Conservation (phyloP, 1,140 invertebrate genomes). For the Drosophila kohkoa region DNA sequence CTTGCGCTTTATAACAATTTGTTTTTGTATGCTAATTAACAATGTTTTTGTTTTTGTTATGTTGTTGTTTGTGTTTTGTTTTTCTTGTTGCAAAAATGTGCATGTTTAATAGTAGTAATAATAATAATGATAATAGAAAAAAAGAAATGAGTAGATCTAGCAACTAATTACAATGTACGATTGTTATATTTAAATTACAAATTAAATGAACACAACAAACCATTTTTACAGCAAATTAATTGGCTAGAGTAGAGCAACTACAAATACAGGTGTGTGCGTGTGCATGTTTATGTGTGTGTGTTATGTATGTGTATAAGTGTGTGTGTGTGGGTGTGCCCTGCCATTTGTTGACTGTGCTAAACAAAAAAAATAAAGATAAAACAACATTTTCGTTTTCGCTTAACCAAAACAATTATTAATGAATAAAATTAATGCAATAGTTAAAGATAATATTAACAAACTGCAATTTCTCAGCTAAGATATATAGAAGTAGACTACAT, state of each 20-base stretch:
- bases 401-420: constrained; percentile 15
- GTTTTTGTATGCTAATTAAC: constrained; percentile 61
- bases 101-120: constrained; percentile 31
- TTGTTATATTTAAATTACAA: constrained; percentile 44
- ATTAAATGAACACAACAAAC: constrained; percentile 81
- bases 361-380: constrained; percentile 23
- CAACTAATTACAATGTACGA: constrained; percentile 19
- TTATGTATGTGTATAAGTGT: constrained; percentile 28
- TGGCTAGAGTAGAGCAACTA: constrained; percentile 72
- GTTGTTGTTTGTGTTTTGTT: constrained; percentile 10
- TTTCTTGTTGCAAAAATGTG: constrained; percentile 27
- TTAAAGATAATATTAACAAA: constrained; percentile 19
- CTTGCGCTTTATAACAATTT: constrained; percentile 54
- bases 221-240: constrained; percentile 73
- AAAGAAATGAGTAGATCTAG: constrained; percentile 47
- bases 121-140: constrained; percentile 41
- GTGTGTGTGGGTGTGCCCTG: constrained; percentile 45
- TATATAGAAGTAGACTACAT: neutral
- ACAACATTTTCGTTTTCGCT: constrained; percentile 30
- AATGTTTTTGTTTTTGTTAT: constrained; percentile 41
- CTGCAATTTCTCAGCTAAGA: neutral
- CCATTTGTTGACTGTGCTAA: constrained; percentile 57
- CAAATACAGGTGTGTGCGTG: constrained; percentile 41
- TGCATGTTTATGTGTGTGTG: constrained; percentile 17
- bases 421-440: neutral